Base-by-base conservation (phyloP, 1,140 invertebrate species). In the Ooceraea biroi region DNA sequence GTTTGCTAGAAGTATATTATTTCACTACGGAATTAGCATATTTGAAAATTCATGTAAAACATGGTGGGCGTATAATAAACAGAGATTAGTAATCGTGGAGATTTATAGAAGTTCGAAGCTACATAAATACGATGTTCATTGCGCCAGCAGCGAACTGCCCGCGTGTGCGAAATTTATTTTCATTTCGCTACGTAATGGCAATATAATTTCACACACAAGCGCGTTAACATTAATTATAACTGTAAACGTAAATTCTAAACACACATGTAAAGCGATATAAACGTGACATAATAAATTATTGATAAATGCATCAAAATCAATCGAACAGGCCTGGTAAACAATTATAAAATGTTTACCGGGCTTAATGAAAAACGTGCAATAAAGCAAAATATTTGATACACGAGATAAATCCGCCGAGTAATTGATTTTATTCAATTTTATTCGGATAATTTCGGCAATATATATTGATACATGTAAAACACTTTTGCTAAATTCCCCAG, bases 401-500 rank as follows among this genome's bases (percentile, higher is more conserved):
- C 10, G 61, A 52, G 11, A n/a, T 41, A 76, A 41, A 63, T 65
- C 19, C 10, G 4, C 41, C n/a, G 27, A 12, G 19, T 68, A 44
- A 77, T 66, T 55, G 11, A 69, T 57, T 69, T 78, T 68, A 66
- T 55, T 72, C 19, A 12, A 36, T 69, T 78, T 19, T 78, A 78
- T 57, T 55, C 30, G 30, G 5, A 68, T 78, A 78, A 68, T 71
- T 80, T 71, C 5, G 3, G 1, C 41, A 41, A 8, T 55, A 25
- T 19, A 57, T 57, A 71, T 63, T 14, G 22, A 22, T 4, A 8
- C 66, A 11, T 25, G 44, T 57, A 69, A 17, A 22, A 57, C 50
- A 80, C 65, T 82, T 82, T 82, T 73, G 14, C 27, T 61, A 61
- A 61, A 82, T 61, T 82, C 48, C 12, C 25, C 19, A n/a, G 69